phyloP scores from a whole-genome alignment of 2,113 vertebrate genomes.

The Amphiprion ocellaris region DNA sequence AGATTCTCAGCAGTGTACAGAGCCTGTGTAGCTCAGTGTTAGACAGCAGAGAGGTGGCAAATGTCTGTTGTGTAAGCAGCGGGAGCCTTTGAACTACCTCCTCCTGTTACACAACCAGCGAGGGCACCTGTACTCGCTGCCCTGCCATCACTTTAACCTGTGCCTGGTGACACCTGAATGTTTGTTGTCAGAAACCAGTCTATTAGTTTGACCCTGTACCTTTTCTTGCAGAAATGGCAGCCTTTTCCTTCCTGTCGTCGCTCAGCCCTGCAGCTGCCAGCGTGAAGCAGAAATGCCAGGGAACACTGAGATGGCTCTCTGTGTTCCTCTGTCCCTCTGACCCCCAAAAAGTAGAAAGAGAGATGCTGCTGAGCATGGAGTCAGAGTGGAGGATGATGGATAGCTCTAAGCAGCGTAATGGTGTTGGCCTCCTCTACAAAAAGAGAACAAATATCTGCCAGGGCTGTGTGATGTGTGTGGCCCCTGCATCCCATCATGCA shows the following conservation, averaged over 20 bases:
- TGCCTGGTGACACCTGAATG: constrained; percentile 55
- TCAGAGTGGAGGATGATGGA: constrained; percentile 66
- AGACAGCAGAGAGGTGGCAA: constrained; percentile 52
- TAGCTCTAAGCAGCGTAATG: constrained; percentile 61
- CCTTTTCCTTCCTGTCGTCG: constrained; percentile 36
- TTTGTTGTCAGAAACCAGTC: constrained; percentile 68
- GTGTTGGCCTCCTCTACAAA: constrained; percentile 59
- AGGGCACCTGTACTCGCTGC: constrained; percentile 52
- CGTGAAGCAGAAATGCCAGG: constrained; percentile 61
- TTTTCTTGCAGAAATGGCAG: constrained; percentile 60
- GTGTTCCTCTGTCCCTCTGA: constrained; percentile 61
- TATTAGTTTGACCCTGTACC: constrained; percentile 69
- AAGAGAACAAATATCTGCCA: constrained; percentile 70
- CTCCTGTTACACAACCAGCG: constrained; percentile 64
- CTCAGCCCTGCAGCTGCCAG: constrained; percentile 18
- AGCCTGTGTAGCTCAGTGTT: constrained; percentile 32
- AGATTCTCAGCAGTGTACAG: constrained; percentile 2
- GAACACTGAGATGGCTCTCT: constrained; percentile 53
- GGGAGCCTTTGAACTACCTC: constrained; percentile 64
- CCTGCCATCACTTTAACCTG: constrained; percentile 65
- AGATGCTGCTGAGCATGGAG: constrained; percentile 48
- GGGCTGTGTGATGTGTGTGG: constrained; percentile 61
- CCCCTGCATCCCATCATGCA: constrained; percentile 46
- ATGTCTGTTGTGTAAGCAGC: constrained; percentile 71
- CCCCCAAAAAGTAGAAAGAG: constrained; percentile 75